Evolutionary conservation across 2,888 invertebrate genomes (phyloP).

Genomic region (Drosophila neonasuta): DNA sequence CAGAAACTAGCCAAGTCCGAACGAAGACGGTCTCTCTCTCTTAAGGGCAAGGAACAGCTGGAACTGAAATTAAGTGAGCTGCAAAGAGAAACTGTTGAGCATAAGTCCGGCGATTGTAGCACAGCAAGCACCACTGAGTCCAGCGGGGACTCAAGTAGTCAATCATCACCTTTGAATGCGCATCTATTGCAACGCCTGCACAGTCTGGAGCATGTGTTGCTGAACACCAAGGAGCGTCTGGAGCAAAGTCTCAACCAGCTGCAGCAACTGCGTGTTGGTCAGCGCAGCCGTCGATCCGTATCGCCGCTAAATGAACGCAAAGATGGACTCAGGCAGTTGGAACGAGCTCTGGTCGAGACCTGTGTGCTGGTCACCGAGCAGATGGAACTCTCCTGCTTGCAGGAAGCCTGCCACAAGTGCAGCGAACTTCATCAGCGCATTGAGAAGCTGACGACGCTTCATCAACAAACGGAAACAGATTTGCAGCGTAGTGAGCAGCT

Average conservation of each 20-base stretch:
- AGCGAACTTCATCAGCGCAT: conserved; percentile 84
- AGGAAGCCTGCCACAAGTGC: conserved; percentile 85
- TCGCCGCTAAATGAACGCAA: conserved; percentile 87
- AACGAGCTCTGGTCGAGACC: conserved; percentile 85
- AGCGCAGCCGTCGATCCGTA: conserved; percentile 85
- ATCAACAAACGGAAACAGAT: conserved; percentile 80
- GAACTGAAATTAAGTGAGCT: conserved; percentile 89
- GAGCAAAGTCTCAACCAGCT: conserved; percentile 87
- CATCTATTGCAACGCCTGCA: conserved; percentile 85
- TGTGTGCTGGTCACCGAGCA: conserved; percentile 83
- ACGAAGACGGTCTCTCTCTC: conserved; percentile 90
- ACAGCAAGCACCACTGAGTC: conserved; percentile 82
- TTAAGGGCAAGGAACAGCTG: conserved; percentile 92
- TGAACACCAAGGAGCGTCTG: conserved; percentile 86
- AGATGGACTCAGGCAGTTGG: conserved; percentile 85
- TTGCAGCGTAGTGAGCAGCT: conserved; percentile 78
- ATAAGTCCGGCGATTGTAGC: conserved; percentile 87
- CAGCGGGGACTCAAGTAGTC: conserved; percentile 58
- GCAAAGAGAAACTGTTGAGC: conserved; percentile 83
- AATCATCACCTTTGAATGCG: conserved; percentile 81
- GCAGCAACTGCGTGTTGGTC: conserved; percentile 84
- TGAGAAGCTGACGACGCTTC: conserved; percentile 82
- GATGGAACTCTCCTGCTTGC: conserved; percentile 82
- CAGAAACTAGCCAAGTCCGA: conserved; percentile 91
- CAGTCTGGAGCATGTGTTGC: conserved; percentile 85